Evolutionary conservation across 2,888 invertebrate species (phyloP), one percentile per base, ranked within the genome.

Genomic region (Pilophorus perplexus): DNA sequence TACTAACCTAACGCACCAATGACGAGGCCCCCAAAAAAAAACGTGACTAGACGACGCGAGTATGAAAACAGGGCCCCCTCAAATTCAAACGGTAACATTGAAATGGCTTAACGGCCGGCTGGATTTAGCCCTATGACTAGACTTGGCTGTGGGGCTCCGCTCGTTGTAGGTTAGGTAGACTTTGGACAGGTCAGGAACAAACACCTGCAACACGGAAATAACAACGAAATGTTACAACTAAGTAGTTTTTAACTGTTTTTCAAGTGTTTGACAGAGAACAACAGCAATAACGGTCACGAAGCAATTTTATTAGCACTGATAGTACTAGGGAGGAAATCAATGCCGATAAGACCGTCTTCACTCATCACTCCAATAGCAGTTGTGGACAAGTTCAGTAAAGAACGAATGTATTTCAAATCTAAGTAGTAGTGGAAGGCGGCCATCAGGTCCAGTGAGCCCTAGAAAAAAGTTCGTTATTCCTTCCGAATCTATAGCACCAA

Each of bases 121-220:
- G 18, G 69, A 69, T 48, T 69, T 69, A 8, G 52, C 42, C 3
- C 67, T 18, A n/a, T 55, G 66, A n/a, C n/a, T n/a, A n/a, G n/a
- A n/a, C 48, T 67, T 70, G 2, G 69, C 69, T 10, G 70, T 73
- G 77, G 83, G 78, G 78, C 84, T 74, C 79, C 78, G 1, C 81
- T 80, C 81, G 64, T 83, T 83, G 73, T 87, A 87, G 25, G 84
- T 83, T 33, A 86, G 78, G 78, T 86, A 87, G 6, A 86, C 83
- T 72, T 84, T 82, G 0, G 85, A 85, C 44, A 87, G 77, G 74
- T 87, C 86, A 2, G 84, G 79, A 64, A 82, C 84, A 10, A 80
- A 80, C 60, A 80, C 78, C 80, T 83, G 73, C 10, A 69, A 67
- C 33, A 8, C 5, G 5, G n/a, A 22, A 3, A 22, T 23, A 6